Evolutionary conservation across 2,113 vertebrate species (phyloP).

Genomic region (Dissostichus mawsoni): DNA sequence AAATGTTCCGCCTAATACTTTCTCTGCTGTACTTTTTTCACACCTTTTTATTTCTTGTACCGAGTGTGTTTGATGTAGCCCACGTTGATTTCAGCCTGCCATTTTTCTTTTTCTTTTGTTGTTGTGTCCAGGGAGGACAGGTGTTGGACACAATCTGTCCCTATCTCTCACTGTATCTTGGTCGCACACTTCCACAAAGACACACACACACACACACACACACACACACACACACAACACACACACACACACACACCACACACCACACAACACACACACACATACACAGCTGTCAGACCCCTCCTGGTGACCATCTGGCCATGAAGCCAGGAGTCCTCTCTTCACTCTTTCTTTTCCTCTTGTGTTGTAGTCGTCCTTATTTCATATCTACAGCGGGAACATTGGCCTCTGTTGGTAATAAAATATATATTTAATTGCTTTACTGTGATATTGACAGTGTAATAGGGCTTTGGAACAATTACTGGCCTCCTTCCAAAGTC

Average conservation of each 20-base stretch:
- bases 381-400: slow-evolving; percentile 2
- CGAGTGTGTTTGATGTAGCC: slow-evolving; percentile 43
- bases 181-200: neutral
- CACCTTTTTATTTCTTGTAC: neutral
- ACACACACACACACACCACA: slow-evolving; percentile 11
- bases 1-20: neutral
- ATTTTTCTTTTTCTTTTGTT: slow-evolving; percentile 57
- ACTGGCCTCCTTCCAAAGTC: slow-evolving; percentile 2
- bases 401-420: neutral
- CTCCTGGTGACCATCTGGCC: slow-evolving; percentile 80
- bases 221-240: neutral
- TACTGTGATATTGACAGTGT: neutral
- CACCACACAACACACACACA: slow-evolving; percentile 11
- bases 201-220: neutral
- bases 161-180: slow-evolving; percentile 23
- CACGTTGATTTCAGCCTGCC: slow-evolving; percentile 23
- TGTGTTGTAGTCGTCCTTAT: slow-evolving; percentile 8
- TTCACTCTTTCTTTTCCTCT: slow-evolving; percentile 26
- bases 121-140: slow-evolving; percentile 67
- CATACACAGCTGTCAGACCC: slow-evolving; percentile 70
- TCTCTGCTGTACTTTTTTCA: neutral
- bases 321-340: slow-evolving; percentile 34
- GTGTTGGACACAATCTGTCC: slow-evolving; percentile 72
- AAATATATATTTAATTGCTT: neutral
- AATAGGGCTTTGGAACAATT: neutral